Base-by-base conservation (phyloP, 2,888 invertebrate genomes). In the Athripsodes cinereus region DNA sequence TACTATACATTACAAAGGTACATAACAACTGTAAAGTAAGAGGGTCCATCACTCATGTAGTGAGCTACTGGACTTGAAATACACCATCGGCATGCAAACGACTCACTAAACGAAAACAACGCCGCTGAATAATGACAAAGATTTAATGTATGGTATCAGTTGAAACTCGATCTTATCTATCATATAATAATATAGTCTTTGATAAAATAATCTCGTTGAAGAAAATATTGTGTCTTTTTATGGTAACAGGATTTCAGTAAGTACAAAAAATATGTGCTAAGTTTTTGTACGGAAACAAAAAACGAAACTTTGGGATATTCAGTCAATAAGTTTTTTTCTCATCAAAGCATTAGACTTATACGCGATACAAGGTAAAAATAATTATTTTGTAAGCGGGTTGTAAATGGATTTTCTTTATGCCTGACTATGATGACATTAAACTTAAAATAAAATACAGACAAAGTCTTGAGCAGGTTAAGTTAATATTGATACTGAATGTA, bases 1-100 rank as follows among this genome's bases (percentile, higher is more conserved):
- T 26, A 26, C 10, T 26, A 10, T 26, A 40, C 40, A 40, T 13
- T n/a, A 11, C 31, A 8, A n/a, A 26, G 16, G 40, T 40, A 40
- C n/a, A n/a, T n/a, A n/a, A n/a, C 40, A 13, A n/a, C 40, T 40
- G 13, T 40, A 40, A 40, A n/a, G 40, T 6, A 26, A 26, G 5
- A 26, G 40, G 13, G 40, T 40, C 40, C 57, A 57, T 57, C 44
- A 51, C 35, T 52, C 51, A 57, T 57, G 57, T 46, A 31, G 52
- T 21, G 47, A 52, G 52, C 52, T 57, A 47, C 57, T 21, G 52
- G 52, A 26, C 52, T 57, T 57, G 51, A 51, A 47, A 18, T 22
- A 57, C 57, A 34, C 11, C 22, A 22, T 21, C 21, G 31, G 57
- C 57, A 57, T 57, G 46, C 22, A 49, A 55, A 55, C 50, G 31